Conservation (phyloP, 2,888 invertebrate genomes). For the Macaria notata region DNA sequence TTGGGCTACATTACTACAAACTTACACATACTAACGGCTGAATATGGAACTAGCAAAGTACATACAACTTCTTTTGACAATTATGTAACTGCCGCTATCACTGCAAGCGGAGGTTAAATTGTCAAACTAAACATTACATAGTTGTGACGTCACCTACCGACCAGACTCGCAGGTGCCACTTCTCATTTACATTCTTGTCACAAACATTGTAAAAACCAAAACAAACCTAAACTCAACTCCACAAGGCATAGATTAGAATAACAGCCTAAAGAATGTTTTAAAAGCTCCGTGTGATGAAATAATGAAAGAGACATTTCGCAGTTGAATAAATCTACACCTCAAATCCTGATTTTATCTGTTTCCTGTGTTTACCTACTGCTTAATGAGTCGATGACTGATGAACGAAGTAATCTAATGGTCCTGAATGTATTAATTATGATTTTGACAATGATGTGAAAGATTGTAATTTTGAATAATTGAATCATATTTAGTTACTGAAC, state of each 20-base stretch:
- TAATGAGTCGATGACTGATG: too few relatives aligned
- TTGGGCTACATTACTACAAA: constrained; percentile 36
- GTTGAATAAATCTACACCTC: constrained; percentile 20
- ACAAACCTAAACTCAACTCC: constrained; percentile 29
- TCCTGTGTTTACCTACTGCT: too few relatives aligned
- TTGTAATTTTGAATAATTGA: too few relatives aligned
- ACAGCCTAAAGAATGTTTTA: constrained; percentile 19
- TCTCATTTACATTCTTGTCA: constrained; percentile 64
- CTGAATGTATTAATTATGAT: too few relatives aligned
- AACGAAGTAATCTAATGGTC: too few relatives aligned
- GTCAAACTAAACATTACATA: constrained; percentile 31
- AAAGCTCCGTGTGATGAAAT: constrained; percentile 34
- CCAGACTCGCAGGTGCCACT: constrained; percentile 75
- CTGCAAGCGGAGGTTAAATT: too few relatives aligned
- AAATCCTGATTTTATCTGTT: neutral
- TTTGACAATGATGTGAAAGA: too few relatives aligned
- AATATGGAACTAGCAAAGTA: too few relatives aligned
- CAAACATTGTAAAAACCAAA: constrained; percentile 34
- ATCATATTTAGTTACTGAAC: too few relatives aligned
- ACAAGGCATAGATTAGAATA: constrained; percentile 34
- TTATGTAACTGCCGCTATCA: too few relatives aligned
- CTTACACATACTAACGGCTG: too few relatives aligned
- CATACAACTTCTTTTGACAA: too few relatives aligned
- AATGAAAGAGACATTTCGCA: constrained; percentile 34
- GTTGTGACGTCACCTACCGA: constrained; percentile 60